Base-by-base conservation (phyloP, 2,113 vertebrate species). In the Embiotoca jacksoni region DNA sequence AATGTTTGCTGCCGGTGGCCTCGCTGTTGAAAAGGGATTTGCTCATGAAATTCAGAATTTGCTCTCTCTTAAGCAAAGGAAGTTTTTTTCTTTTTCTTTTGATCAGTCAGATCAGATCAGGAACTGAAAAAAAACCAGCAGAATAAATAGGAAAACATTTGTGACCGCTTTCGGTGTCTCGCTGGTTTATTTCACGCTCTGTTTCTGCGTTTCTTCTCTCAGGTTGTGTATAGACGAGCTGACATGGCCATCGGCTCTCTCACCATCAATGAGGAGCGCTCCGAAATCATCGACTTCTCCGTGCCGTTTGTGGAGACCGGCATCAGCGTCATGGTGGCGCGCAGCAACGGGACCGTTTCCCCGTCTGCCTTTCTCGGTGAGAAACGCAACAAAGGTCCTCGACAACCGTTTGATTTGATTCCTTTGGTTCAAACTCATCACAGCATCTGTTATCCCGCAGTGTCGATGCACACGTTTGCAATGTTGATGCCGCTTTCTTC, bases 181-280 rank as follows among this genome's bases (percentile, higher is more conserved):
- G 30, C 54, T 39, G 55, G 23, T 7, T 14, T 65, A 1, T 4
- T 11, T 55, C 33, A 15, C 7, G 14, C 3, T 60, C 32, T 50
- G 23, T 23, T 23, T 23, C 23, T 23, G 23, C 23, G 23, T 23
- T 49, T 65, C 50, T 13, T 44, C 57, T 67, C 77, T 37, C 91
- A 99, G 98, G 98, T 99, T 3, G 96, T 97, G 85, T 99, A 99
- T 87, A 94, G 95, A 84, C 95, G 97, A 0, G 98, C 98, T 0
- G 98, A 99, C 92, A 98, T 99, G 96, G 98, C 98, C 91, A 99
- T 99, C 0, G 98, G 98, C 69, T 99, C 98, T 2, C 97, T 99
- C 73, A 99, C 98, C 60, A 99, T 99, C 92, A 99, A 99, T 0
- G 98, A 99, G 83, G 98, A 99, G 80, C 97, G 98, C 23, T 99